Base-by-base conservation (phyloP, 2,888 invertebrate species). In the Ochlodes sylvanus region DNA sequence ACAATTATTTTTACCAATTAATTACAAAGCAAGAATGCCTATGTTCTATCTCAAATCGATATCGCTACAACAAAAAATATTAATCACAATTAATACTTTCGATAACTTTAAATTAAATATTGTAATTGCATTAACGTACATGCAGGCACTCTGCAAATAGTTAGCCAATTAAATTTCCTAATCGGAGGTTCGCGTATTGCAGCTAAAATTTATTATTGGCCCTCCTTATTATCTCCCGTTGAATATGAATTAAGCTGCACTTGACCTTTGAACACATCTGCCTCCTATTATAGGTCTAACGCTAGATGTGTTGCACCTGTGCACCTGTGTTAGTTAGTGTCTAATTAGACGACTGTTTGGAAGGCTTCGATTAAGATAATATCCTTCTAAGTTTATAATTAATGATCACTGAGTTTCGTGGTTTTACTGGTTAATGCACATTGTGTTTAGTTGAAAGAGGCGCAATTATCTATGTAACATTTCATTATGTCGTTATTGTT, bases 221-320 rank as follows among this genome's bases (percentile, higher is more conserved):
- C 14, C 58, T 21, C 50, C 70, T 71, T 68, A 73, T 74, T 69
- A 72, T 68, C 72, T 60, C 55, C 19, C 63, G 69, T 58, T 67
- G 72, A 71, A 72, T 72, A 70, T 76, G 74, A 74, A 73, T 72
- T 73, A 70, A 70, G 62, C 69, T 72, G 70, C 71, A 71, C 68
- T 68, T 75, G 76, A 77, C 77, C 76, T 77, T 78, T 76, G 54
- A 58, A 65, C 52, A 60, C 78, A 77, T 77, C 77, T 78, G 78
- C 75, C 69, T 72, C 67, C 72, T 77, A 76, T 76, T 75, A 75
- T 76, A 76, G 71, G 71, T 73, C 75, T 77, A 78, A 75, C 72
- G 70, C 76, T 77, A 76, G 77, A 77, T 63, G 70, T 62, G 44
- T 67, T 58, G 63, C 62, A 57, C 56, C 64, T 56, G 68, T 63